phyloP scores from a whole-genome alignment of 2,797 vertebrate species.

The Sebastes nivosus region DNA sequence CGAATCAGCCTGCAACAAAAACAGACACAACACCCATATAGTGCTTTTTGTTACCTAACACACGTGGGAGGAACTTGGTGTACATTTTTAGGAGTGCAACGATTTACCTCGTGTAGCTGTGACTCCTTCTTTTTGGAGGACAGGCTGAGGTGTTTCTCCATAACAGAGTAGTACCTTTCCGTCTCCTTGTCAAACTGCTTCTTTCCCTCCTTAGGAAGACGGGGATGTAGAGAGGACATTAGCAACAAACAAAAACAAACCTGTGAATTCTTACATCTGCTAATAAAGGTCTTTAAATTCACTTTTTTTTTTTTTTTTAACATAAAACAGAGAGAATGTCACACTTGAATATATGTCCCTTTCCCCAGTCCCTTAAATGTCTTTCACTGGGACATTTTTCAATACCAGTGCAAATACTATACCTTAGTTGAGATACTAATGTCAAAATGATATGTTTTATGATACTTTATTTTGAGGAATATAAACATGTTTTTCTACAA shows the following conservation, averaged over 20 bases:
- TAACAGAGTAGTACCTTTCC: slow-evolving; percentile 95
- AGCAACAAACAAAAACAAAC: background rate
- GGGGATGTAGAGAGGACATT: slow-evolving; percentile 18
- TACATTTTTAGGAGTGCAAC: background rate
- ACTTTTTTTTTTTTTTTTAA: background rate
- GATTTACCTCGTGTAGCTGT: slow-evolving; percentile 92
- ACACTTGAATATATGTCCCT: background rate
- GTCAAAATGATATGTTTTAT: background rate
- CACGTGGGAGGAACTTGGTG: background rate
- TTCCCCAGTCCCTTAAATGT: background rate
- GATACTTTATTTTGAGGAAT: background rate
- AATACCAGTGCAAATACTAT: background rate
- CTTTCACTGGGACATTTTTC: background rate
- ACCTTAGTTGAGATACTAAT: background rate
- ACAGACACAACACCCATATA: slow-evolving; percentile 5
- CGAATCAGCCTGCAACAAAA: slow-evolving; percentile 87
- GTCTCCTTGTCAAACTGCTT: slow-evolving; percentile 99
- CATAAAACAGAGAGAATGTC: background rate
- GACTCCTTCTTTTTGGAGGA: slow-evolving; percentile 98
- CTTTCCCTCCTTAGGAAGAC: slow-evolving; percentile 88
- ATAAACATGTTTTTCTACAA: background rate
- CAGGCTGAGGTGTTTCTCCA: slow-evolving; percentile 96
- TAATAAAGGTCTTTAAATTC: background rate
- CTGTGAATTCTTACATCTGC: background rate
- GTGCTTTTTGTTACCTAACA: background rate